Percentiles rank a stretch among this genome's conserved stretches.
Evolutionary conservation across 1,140 invertebrate species (phyloP).

Genomic region (Bombus superbus): DNA sequence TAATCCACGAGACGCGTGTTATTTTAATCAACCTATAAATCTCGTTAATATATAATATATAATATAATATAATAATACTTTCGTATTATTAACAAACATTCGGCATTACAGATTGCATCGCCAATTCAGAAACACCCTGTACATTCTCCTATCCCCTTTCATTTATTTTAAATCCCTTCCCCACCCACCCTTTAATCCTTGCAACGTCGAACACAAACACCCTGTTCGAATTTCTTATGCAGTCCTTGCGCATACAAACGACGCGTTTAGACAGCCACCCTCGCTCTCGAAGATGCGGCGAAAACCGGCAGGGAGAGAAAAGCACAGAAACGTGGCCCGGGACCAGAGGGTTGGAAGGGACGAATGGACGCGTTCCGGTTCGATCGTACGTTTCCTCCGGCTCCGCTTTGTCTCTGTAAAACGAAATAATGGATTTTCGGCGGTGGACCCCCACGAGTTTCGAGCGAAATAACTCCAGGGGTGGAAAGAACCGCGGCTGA

Average conservation of each 20-base stretch:
- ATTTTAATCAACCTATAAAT: too few species aligned
- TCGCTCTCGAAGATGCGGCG: not conserved
- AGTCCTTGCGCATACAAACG: constrained; percentile 75
- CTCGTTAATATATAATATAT: too few species aligned
- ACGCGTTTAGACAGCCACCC: constrained; percentile 70
- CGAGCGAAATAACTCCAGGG: too few species aligned
- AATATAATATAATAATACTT: too few species aligned
- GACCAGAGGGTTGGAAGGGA: not conserved
- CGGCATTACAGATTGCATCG: too few species aligned
- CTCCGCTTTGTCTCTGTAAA: constrained; percentile 7
- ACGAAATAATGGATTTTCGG: constrained; percentile 42
- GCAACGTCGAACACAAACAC: constrained; percentile 72
- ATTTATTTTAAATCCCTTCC: not conserved
- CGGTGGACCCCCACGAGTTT: not conserved
- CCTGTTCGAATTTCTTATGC: constrained; percentile 75
- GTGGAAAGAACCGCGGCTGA: constrained; percentile 10
- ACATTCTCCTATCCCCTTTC: too few species aligned
- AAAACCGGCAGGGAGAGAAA: not conserved
- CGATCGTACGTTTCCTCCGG: constrained; percentile 11
- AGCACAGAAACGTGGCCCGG: not conserved
- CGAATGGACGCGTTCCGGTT: not conserved
- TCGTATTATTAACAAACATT: too few species aligned
- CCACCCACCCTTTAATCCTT: constrained; percentile 11
- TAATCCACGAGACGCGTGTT: too few species aligned
- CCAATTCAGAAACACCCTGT: too few species aligned